A percentile compares a stretch with the other conserved stretches of the same genome.
Evolutionary conservation across 2,888 invertebrate genomes (phyloP).

Genomic region (Steinernema carpocapsae): DNA sequence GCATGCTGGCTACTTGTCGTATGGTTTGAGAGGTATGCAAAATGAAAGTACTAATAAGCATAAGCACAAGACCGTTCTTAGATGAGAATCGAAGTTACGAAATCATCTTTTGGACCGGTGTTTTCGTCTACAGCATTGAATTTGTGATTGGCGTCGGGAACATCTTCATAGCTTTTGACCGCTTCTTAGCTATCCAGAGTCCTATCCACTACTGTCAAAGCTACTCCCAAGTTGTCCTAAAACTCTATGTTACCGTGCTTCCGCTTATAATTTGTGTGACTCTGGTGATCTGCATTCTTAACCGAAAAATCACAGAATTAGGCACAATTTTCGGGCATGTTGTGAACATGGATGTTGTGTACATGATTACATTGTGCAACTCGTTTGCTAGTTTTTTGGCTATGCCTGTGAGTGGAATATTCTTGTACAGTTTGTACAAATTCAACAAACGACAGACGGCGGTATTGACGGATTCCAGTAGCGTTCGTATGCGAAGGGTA

Average conservation of each 20-base stretch:
- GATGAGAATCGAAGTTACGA: not conserved
- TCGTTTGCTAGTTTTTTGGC: no score
- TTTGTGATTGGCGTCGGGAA: conserved; percentile 6
- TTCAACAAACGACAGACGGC: no score
- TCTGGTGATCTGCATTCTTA: not conserved
- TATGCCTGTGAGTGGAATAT: no score
- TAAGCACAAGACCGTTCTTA: not conserved
- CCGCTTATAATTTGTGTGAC: not conserved
- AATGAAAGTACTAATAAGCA: not conserved
- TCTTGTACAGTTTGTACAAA: no score
- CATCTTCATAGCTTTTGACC: conserved; percentile 14
- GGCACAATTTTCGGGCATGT: no score
- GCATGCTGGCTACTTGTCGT: not conserved
- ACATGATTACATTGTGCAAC: no score
- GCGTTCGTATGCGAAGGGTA: no score
- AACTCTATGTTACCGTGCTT: not conserved
- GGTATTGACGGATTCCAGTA: no score
- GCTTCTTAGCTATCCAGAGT: not conserved
- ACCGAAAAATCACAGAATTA: no score
- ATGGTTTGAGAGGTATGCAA: not conserved
- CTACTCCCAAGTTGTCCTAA: not conserved
- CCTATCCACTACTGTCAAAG: not conserved
- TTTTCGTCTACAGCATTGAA: not conserved
- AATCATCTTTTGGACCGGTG: conserved; percentile 3
- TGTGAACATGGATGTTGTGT: no score